Percentiles rank a stretch among this genome's conserved stretches.
Conservation (phyloP, 2,888 invertebrate genomes). For the Diaprepes abbreviatus region DNA sequence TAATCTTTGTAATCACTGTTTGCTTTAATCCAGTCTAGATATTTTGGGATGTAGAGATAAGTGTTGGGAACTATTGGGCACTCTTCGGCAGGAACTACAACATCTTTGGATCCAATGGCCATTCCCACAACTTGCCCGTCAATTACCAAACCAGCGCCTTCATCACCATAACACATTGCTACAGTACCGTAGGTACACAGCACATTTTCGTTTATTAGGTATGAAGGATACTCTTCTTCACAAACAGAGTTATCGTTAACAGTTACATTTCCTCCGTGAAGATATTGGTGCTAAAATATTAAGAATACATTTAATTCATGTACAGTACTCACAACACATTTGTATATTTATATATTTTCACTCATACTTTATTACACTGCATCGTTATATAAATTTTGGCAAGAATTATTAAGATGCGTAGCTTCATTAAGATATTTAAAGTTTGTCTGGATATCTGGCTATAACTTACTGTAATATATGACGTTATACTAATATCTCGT, state of each 20-base stretch:
- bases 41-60: constrained; percentile 28
- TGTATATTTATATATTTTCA: too few relatives aligned
- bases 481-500: too few relatives aligned
- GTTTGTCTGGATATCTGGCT: too few relatives aligned
- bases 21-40: constrained; percentile 35
- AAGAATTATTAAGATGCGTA: too few relatives aligned
- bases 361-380: too few relatives aligned
- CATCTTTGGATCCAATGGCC: constrained; percentile 7
- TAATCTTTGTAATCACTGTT: constrained; percentile 21
- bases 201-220: constrained; percentile 13
- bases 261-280: constrained; percentile 21
- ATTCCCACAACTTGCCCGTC: constrained; percentile 16
- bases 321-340: too few relatives aligned
- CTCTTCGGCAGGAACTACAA: constrained; percentile 9
- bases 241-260: constrained; percentile 18
- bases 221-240: constrained; percentile 22
- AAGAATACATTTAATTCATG: background rate
- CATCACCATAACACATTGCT: constrained; percentile 26
- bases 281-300: constrained; percentile 12
- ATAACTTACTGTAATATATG: too few relatives aligned
- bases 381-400: too few relatives aligned
- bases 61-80: constrained; percentile 26
- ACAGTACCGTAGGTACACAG: constrained; percentile 20
- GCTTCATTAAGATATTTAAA: too few relatives aligned
- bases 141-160: constrained; percentile 10